Percentiles rank a stretch among this genome's conserved stretches.
Evolutionary conservation across 2,113 vertebrate genomes (phyloP).

Genomic region (Bos javanicus): DNA sequence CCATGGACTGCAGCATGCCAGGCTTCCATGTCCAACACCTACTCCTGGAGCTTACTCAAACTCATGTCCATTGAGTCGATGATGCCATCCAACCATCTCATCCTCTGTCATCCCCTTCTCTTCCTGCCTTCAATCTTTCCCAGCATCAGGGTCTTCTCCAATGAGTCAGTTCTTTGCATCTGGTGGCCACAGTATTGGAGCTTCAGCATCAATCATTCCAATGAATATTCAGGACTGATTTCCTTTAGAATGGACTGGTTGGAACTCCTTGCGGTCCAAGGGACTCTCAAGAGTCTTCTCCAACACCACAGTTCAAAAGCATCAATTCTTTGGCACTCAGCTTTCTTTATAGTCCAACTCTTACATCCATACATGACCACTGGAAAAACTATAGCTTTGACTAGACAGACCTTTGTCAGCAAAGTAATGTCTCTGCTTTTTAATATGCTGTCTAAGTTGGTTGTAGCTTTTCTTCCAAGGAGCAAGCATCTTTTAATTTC

Average conservation of each 20-base stretch:
- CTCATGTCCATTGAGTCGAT: neutral
- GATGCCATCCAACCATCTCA: neutral
- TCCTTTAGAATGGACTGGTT: neutral
- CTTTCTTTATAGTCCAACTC: neutral
- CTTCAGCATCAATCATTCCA: neutral
- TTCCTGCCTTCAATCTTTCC: neutral
- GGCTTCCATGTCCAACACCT: neutral
- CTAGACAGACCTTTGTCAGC: neutral
- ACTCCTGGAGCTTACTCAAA: neutral
- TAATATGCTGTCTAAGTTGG: neutral
- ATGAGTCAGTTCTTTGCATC: neutral
- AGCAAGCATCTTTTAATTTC: neutral
- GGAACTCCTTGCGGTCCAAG: neutral
- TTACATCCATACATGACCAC: neutral
- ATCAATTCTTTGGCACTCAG: fast-evolving
- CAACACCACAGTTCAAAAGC: neutral
- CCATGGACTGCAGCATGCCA: neutral
- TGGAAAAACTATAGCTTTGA: neutral
- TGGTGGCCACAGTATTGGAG: neutral
- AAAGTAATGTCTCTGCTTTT: neutral
- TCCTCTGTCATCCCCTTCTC: neutral
- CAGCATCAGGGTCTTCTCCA: neutral
- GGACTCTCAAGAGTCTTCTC: neutral
- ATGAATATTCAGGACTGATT: neutral
- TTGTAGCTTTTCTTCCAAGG: neutral